Evolutionary conservation across 2,888 invertebrate species (phyloP).

Genomic region (Pasiphila rectangulata): DNA sequence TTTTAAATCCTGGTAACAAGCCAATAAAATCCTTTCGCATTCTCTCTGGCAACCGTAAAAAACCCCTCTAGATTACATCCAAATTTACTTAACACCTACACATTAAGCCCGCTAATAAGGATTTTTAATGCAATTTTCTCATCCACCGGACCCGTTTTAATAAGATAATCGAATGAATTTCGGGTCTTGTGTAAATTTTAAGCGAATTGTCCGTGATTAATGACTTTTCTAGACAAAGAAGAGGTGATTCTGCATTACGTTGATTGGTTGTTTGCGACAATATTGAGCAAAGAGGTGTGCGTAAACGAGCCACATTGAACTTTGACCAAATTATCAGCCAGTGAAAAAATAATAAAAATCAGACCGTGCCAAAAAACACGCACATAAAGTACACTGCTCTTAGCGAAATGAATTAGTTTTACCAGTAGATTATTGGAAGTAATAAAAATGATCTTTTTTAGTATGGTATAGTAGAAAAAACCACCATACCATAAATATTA

Average conservation of each 20-base stretch:
- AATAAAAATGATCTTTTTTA: too few relatives aligned
- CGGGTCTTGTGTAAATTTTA: conserved; percentile 59
- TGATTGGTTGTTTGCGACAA: conserved; percentile 40
- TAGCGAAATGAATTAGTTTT: too few relatives aligned
- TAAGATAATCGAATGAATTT: conserved; percentile 62
- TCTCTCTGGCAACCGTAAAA: conserved; percentile 62
- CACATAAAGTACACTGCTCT: too few relatives aligned
- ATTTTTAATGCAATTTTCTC: conserved; percentile 70
- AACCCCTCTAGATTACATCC: conserved; percentile 78
- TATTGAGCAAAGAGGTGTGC: conserved; percentile 53
- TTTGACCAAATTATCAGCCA: neutral
- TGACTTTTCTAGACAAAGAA: conserved; percentile 48
- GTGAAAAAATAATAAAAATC: neutral
- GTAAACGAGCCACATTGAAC: neutral
- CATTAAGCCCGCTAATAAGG: conserved; percentile 74
- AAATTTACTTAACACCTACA: conserved; percentile 81
- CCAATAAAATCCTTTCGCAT: conserved; percentile 78
- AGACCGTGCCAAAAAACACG: too few relatives aligned
- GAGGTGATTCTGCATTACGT: conserved; percentile 43
- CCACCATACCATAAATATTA: too few relatives aligned
- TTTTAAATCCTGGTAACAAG: conserved; percentile 80
- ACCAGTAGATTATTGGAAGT: too few relatives aligned
- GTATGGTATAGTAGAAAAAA: too few relatives aligned
- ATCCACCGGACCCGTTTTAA: conserved; percentile 66
- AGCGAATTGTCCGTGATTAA: conserved; percentile 65